Evolutionary conservation across 2,888 invertebrate genomes (phyloP), one percentile per base, ranked within the genome.

Genomic region (Aspidapion aeneum): DNA sequence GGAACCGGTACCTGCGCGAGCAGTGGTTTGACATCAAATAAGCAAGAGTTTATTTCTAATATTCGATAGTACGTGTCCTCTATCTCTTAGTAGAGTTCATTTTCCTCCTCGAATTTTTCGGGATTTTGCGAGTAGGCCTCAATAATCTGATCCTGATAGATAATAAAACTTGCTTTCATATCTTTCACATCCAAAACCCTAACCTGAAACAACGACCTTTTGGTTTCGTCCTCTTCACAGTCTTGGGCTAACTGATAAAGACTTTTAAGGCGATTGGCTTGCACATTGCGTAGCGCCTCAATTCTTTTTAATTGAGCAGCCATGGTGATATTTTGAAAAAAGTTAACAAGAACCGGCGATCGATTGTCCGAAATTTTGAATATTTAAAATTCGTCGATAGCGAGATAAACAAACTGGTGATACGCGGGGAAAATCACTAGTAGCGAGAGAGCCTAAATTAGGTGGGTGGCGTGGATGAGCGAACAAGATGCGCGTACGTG

Each of bases 41-140:
- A n/a, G 5, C 19, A 7, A 9, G 9, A 12, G 5, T n/a, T 17
- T 18, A 52, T 52, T 9, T 52, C 18, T 52, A 9, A 9, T 5
- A 52, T 52, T 18, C n/a, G 7, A n/a, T 52, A 52, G 52, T 18
- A 52, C 5, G n/a, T 9, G n/a, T 52, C 7, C n/a, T 52, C 19
- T 9, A 52, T 9, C 52, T 52, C 18, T 7, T 52, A 7, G n/a
- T 52, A 52, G n/a, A 52, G 5, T 9, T 52, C 17, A 9, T 3
- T 19, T 52, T 52, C 52, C 19, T 52, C 52, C 5, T 52, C 52
- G 3, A 52, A 52, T 52, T 52, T 52, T 18, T 52, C 17, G 7
- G 5, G 52, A 52, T 19, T 52, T 52, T 52, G 52, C 52, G 52
- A 52, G 52, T 52, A 52, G 3, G 52, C 19, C 19, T 52, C 52